These are phyloP conservation scores for Sebastes hopkinsi DNA, from an alignment of 2,797 vertebrate genomes.

Conservation along the genomic window DNA sequence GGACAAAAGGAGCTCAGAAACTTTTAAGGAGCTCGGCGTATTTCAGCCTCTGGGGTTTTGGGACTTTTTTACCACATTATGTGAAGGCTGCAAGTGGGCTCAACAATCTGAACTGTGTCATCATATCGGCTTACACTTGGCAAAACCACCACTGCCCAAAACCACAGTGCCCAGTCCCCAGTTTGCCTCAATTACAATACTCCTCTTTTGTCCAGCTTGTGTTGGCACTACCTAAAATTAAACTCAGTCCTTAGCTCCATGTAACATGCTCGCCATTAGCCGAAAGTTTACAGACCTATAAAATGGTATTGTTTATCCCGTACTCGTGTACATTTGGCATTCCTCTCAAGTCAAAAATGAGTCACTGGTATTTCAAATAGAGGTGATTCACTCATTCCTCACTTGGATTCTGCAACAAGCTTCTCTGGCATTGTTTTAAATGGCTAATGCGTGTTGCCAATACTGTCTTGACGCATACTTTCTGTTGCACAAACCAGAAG, in stretches of 20 bases:
- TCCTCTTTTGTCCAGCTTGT: slow-evolving; percentile 23
- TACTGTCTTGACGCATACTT: slow-evolving; percentile 55
- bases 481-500: slow-evolving; percentile 58
- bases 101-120: slow-evolving; percentile 49
- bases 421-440: slow-evolving; percentile 56
- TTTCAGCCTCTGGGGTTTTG: slow-evolving; percentile 51
- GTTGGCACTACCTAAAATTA: slow-evolving; percentile 5
- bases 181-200: slow-evolving; percentile 35
- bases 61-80: slow-evolving; percentile 45
- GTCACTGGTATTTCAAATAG: slow-evolving; percentile 65
- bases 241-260: slow-evolving; percentile 5
- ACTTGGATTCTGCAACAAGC: slow-evolving; percentile 44
- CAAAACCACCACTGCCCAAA: slow-evolving; percentile 48
- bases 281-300: slow-evolving; percentile 21
- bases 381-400: slow-evolving; percentile 78
- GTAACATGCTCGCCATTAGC: background rate
- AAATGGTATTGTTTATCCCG: slow-evolving; percentile 39
- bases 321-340: slow-evolving; percentile 54
- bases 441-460: slow-evolving; percentile 37
- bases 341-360: slow-evolving; percentile 65
- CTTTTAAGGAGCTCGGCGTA: slow-evolving; percentile 30
- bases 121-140: slow-evolving; percentile 59
- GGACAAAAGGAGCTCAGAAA: slow-evolving; percentile 61
- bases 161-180: slow-evolving; percentile 50
- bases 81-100: slow-evolving; percentile 37